Base-by-base conservation (phyloP, 2,113 vertebrate species). In the Syngnathoides biaculeatus region DNA sequence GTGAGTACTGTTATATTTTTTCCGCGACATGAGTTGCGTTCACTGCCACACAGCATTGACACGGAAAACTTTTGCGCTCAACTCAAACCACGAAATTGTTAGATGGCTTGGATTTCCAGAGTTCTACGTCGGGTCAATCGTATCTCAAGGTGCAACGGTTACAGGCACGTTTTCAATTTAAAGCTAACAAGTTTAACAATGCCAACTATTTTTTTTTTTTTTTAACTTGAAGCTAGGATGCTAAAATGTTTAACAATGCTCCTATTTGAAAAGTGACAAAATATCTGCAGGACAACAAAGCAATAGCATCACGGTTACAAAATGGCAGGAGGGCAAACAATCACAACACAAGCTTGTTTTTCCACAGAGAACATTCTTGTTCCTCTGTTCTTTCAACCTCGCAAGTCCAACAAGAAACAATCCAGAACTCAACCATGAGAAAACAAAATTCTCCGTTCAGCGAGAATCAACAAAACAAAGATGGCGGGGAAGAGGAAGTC, bases 261-360 rank as follows among this genome's bases (percentile, higher is more conserved):
- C 8, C 2, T 19, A 15, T 57, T 27, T 27, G 2, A 30, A 57
- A 57, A 7, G 26, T 30, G 55, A 74, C 69, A 78, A 55, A 47
- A 76, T n/a, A 9, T 22, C 48, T 20, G 10, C 48, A 22, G 2
- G 4, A 65, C 0, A n/a, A 42, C 55, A 30, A 26, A 13, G 10
- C 48, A 10, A 52, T 22, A 22, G 22, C 20, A 52, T n/a, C 8
- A 48, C 19, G n/a, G 20, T n/a, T 12, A 30, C 24, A 17, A 56
- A 53, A 22, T 10, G 22, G n/a, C 22, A n/a, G 9, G 4, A 53
- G 22, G 2, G 52, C 3, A 24, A 24, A 12, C 3, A 53, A 26
- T 3, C n/a, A 15, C 19, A 48, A 48, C 45, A 48, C 45, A 48
- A 48, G 45, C 45, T 48, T 15, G 45, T 15, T 48, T 48, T 48